Evolutionary conservation across 2,113 vertebrate genomes (phyloP).

Genomic region (Argyrosomus japonicus): DNA sequence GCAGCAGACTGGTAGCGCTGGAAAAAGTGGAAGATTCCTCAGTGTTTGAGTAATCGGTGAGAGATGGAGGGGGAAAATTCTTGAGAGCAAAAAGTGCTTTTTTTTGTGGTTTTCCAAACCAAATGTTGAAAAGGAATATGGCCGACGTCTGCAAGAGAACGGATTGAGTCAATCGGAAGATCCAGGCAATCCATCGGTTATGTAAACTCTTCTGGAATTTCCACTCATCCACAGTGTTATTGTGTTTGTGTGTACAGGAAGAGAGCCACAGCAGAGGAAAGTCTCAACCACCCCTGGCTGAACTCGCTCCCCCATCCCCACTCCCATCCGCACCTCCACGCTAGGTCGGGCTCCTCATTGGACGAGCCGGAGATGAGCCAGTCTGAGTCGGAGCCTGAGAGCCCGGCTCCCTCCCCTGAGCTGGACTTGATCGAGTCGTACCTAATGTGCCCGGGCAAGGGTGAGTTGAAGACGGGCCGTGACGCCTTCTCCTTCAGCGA

Average conservation of each 20-base stretch:
- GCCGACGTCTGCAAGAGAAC: conserved; percentile 21
- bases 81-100: conserved; percentile 34
- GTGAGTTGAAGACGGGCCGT: conserved; percentile 81
- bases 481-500: conserved; percentile 82
- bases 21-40: conserved; percentile 68
- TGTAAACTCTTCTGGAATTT: conserved; percentile 68
- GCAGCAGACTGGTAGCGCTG: conserved; percentile 51
- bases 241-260: conserved; percentile 79
- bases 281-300: conserved; percentile 87
- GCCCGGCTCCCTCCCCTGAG: conserved; percentile 78
- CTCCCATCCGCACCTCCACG: conserved; percentile 58
- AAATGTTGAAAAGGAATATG: conserved; percentile 59
- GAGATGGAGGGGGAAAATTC: conserved; percentile 20
- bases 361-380: conserved; percentile 82
- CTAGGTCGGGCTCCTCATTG: conserved; percentile 52
- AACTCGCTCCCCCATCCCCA: conserved; percentile 51
- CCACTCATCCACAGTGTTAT: conserved; percentile 67
- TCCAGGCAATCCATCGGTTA: conserved; percentile 42
- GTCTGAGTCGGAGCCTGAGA: conserved; percentile 84
- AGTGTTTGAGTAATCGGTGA: conserved; percentile 58
- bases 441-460: conserved; percentile 76
- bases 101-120: conserved; percentile 57
- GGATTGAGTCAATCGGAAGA: conserved; percentile 39
- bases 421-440: conserved; percentile 79
- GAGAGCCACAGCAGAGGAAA: conserved; percentile 85